phyloP scores from a whole-genome alignment of 2,113 vertebrate species.

The Danionella cerebrum region DNA sequence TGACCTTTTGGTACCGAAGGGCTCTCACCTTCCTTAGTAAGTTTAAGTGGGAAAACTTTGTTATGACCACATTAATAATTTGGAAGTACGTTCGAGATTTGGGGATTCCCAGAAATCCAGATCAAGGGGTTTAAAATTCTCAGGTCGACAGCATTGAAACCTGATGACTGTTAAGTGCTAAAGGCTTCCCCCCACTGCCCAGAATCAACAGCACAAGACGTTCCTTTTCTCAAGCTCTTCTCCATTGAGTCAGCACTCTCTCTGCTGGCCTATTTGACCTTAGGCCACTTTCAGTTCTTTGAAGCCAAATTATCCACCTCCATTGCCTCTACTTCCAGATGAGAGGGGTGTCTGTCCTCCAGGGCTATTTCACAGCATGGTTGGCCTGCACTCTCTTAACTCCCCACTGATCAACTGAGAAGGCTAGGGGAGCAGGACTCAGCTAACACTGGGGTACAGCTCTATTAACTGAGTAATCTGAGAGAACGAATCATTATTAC shows the following conservation, averaged over 20 bases:
- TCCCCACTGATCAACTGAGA: not conserved
- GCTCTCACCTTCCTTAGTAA: too few species aligned
- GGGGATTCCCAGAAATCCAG: too few species aligned
- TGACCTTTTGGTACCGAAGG: too few species aligned
- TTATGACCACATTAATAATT: too few species aligned
- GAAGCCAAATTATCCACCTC: not conserved
- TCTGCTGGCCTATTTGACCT: not conserved
- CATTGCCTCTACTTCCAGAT: not conserved
- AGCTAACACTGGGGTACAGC: not conserved
- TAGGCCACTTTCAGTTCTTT: not conserved
- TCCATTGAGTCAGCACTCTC: not conserved
- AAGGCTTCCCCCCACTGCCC: not conserved
- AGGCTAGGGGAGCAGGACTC: not conserved
- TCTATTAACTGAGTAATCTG: constrained; percentile 7
- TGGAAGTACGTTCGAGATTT: too few species aligned
- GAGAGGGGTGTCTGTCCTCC: not conserved
- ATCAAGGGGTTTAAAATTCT: too few species aligned
- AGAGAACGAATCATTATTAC: not conserved
- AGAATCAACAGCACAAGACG: not conserved
- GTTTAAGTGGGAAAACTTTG: too few species aligned
- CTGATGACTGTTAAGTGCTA: not conserved
- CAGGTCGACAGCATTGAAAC: not conserved
- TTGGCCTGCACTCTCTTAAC: not conserved
- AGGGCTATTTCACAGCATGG: not conserved
- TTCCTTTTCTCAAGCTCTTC: not conserved